Evolutionary conservation across 2,113 vertebrate species (phyloP), one percentile per base, ranked within the genome.

Genomic region (Camelus bactrianus): DNA sequence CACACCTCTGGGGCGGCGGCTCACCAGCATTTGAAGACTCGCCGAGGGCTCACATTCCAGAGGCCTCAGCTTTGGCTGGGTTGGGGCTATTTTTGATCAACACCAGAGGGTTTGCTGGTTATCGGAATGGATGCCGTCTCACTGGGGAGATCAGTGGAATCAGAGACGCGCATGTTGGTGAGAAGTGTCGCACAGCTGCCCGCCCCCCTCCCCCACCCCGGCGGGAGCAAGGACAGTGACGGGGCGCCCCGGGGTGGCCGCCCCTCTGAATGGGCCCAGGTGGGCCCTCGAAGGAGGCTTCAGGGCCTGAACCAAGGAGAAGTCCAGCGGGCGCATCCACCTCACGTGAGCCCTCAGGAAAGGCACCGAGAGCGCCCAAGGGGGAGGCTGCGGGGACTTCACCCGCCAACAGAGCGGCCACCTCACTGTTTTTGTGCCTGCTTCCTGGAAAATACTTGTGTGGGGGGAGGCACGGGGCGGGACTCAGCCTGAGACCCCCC

Each of bases 11-110:
- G 32, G 35, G 6, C 48, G 24, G 20, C 28, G 50, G 77, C 38
- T 69, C 16, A 91, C 30, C 89, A 89, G 67, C 69, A 72, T 91
- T 64, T 87, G 86, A 95, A 95, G 46, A 52, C 32, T 6, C 75
- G 73, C 28, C 79, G 1, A 16, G 52, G 73, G 30, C 50, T 93
- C 42, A 42, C 8, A 2, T 3, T 87, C 50, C 15, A 17, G 54
- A 65, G 26, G 83, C 54, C 38, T 32, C 52, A 65, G 15, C 35
- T 77, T 13, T 42, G 58, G 76, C 54, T 84, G 38, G 5, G 22
- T 2, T 20, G n/a, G 80, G 64, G 11, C 48, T 58, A n/a, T 81
- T 95, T 90, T 22, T 67, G 46, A 38, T 54, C 86, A 62, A 19
- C 35, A 42, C 13, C 15, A 35, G 20, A 82, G 46, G 16, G 76